Evolutionary conservation across 2,113 vertebrate species (phyloP).

Genomic region (Redunca redunca): DNA sequence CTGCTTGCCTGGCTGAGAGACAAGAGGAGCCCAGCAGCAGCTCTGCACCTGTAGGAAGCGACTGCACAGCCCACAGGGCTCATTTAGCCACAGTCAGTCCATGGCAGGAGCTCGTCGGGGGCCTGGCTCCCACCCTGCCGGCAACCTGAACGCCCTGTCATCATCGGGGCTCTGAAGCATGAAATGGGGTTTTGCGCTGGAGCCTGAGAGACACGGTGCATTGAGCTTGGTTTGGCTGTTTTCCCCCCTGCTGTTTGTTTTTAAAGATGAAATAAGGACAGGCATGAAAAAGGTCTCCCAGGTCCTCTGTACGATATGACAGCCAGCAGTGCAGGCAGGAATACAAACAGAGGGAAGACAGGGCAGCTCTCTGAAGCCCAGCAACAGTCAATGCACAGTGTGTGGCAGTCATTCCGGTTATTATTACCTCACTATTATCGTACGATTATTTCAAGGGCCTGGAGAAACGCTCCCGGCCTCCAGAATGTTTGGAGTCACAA

Average conservation of each 20-base stretch:
- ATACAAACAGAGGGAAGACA: constrained; percentile 4
- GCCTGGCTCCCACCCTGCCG: not conserved
- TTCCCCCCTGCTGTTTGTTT: constrained; percentile 44
- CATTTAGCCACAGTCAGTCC: not conserved
- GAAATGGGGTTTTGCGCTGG: constrained; percentile 60
- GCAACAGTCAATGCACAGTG: not conserved
- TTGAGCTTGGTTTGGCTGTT: constrained; percentile 40
- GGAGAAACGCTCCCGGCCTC: not conserved
- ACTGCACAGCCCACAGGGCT: not conserved
- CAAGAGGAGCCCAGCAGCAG: not conserved
- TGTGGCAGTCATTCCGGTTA: not conserved
- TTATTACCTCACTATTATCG: not conserved
- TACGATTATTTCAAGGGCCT: constrained; percentile 16
- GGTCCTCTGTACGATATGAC: not conserved
- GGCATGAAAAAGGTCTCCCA: constrained; percentile 34
- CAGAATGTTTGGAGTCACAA: not conserved
- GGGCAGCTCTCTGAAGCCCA: not conserved
- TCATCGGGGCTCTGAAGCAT: constrained; percentile 51
- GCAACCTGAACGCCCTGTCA: not conserved
- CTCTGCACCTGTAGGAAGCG: not conserved
- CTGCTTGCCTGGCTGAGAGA: not conserved
- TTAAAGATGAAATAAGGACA: constrained; percentile 59
- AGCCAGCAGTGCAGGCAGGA: not conserved
- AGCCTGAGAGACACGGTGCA: not conserved
- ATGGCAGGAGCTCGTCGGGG: not conserved